Evolutionary conservation across 2,888 invertebrate genomes (phyloP), one percentile per base, ranked within the genome.

Genomic region (Rhamphomyia laevipes): DNA sequence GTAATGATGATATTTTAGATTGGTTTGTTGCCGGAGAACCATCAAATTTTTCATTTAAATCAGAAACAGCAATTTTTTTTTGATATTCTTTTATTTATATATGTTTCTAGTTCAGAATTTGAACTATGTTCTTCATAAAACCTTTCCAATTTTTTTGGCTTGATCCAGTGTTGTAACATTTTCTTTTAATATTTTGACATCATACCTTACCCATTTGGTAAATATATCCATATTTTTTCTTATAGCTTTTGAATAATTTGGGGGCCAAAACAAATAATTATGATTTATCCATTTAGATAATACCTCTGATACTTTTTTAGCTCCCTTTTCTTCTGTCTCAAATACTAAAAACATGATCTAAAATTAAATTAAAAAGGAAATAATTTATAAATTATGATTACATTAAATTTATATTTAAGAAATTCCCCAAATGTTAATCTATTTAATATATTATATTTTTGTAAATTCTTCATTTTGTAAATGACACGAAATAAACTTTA

Each of bases 251-350:
- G 12, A 12, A 15, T 23, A 35, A 35, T 45, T 21, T 35, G 35
- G 4, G 5, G 23, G 37, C 37, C 45, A 37, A 10, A 18, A 17
- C 18, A 45, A 17, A 35, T 37, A 23, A 45, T 23, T n/a, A 10
- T 23, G 21, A 37, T 35, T 23, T 15, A 45, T 45, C 37, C 45
- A 45, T 35, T 45, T 45, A 10, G 45, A 27, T 18, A 33, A 35
- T 11, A 45, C 37, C 15, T 37, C 45, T 17, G 45, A 45, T 23
- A 45, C 45, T 21, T 45, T 35, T 45, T 21, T 45, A 6, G 18
- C 11, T 13, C 23, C 21, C 2, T 27, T 11, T 15, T 45, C 35
- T 35, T 10, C 13, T 15, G 45, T 45, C 13, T 45, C 37, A 15
- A 23, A 21, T n/a, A 37, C 21, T 16, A 35, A 35, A 21, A 35